phyloP scores from a whole-genome alignment of 2,113 vertebrate genomes.

The Festucalex cinctus region DNA sequence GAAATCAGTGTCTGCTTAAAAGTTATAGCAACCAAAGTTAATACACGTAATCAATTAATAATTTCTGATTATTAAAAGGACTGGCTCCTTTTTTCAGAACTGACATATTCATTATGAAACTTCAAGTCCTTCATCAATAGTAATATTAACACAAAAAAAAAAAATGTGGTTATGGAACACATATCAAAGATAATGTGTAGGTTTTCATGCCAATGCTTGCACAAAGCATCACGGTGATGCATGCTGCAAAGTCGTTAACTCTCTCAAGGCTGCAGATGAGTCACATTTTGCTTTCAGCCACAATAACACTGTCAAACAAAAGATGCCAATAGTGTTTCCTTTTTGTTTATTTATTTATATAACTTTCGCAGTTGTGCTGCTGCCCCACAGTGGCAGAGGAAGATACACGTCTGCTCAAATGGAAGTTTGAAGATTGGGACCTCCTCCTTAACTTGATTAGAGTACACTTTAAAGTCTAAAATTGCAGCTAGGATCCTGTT shows the following conservation, averaged over 20 bases:
- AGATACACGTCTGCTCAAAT: slow-evolving; percentile 5
- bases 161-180: no score
- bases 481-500: slow-evolving; percentile 46
- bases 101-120: no score
- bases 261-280: background rate
- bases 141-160: no score
- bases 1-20: no score
- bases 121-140: no score
- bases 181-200: no score
- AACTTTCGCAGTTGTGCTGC: background rate
- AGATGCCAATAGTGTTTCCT: background rate
- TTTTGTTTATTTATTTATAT: background rate
- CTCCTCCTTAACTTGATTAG: slow-evolving; percentile 47
- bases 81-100: no score
- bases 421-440: slow-evolving; percentile 16
- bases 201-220: background rate
- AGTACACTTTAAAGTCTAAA: slow-evolving; percentile 46
- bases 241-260: background rate
- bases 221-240: background rate
- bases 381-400: background rate
- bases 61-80: no score
- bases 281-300: background rate
- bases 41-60: no score
- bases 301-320: background rate
- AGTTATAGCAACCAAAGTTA: no score